Evolutionary conservation across 2,888 invertebrate species (phyloP).

Genomic region (Tanypteryx hageni): DNA sequence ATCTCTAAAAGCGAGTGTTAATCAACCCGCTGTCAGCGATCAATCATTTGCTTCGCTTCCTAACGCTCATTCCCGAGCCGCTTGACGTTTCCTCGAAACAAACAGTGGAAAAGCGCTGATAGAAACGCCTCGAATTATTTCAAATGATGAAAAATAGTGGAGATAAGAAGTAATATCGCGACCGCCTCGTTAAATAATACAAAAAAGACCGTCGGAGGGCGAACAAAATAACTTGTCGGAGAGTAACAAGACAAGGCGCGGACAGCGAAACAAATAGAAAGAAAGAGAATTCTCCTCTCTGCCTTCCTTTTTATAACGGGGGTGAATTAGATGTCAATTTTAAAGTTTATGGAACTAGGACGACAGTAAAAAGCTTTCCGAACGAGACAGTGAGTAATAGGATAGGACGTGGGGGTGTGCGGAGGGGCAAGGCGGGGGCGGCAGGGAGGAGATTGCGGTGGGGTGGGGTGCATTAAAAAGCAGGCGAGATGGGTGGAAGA

Average conservation of each 20-base stretch:
- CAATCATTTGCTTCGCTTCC: neutral
- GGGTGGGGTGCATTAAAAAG: neutral
- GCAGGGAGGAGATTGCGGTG: neutral
- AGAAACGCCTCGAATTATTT: constrained; percentile 41
- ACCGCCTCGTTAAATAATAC: neutral
- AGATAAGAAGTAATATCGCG: neutral
- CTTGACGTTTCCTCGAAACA: constrained; percentile 2
- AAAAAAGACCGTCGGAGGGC: neutral
- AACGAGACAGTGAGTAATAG: constrained; percentile 64
- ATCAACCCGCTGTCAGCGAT: neutral
- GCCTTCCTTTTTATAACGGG: constrained; percentile 17
- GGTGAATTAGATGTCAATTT: constrained; percentile 60
- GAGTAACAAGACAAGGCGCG: constrained; percentile 25
- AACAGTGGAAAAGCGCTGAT: neutral
- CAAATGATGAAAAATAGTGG: neutral
- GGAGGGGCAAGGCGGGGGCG: neutral
- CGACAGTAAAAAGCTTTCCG: constrained; percentile 43
- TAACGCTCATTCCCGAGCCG: too few species aligned
- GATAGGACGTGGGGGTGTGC: neutral
- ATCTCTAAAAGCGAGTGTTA: constrained; percentile 22
- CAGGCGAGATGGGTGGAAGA: neutral
- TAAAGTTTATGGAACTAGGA: constrained; percentile 62
- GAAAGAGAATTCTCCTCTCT: neutral
- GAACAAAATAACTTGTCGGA: neutral
- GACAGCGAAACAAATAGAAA: neutral